phyloP scores from a whole-genome alignment of 2,113 vertebrate species.

The Arothron firmamentum region DNA sequence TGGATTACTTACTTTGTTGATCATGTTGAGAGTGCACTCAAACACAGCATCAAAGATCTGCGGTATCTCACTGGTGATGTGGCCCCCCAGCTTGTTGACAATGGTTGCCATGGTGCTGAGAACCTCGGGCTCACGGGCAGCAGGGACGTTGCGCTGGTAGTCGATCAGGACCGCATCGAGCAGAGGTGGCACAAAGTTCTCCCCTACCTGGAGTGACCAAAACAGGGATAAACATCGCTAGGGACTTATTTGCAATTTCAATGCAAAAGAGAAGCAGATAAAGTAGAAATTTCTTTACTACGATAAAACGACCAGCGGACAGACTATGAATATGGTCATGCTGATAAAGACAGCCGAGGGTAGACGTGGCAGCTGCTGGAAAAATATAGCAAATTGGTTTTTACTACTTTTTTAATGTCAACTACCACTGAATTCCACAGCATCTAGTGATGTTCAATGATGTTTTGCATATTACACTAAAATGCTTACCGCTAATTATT shows the following conservation, averaged over 20 bases:
- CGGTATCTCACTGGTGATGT: constrained; percentile 97
- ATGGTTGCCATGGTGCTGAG: constrained; percentile 99
- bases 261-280: not conserved
- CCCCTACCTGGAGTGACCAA: constrained; percentile 82
- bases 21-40: constrained; percentile 99
- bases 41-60: constrained; percentile 99
- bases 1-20: constrained; percentile 85
- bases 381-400: constrained; percentile 16
- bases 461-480: too few relatives aligned
- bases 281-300: not conserved
- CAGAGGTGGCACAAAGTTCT: constrained; percentile 97
- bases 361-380: constrained; percentile 2
- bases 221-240: not conserved
- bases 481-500: too few relatives aligned
- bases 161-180: constrained; percentile 98
- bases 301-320: not conserved
- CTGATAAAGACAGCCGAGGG: constrained; percentile 5
- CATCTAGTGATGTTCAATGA: not conserved
- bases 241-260: not conserved
- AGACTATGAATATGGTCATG: not conserved
- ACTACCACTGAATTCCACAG: constrained; percentile 11
- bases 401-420: constrained; percentile 5
- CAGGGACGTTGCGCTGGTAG: constrained; percentile 97
- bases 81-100: constrained; percentile 95
- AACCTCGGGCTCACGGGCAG: constrained; percentile 96